Base-by-base conservation (phyloP, 2,113 vertebrate genomes). In the Astatoreochromis straeleni region DNA sequence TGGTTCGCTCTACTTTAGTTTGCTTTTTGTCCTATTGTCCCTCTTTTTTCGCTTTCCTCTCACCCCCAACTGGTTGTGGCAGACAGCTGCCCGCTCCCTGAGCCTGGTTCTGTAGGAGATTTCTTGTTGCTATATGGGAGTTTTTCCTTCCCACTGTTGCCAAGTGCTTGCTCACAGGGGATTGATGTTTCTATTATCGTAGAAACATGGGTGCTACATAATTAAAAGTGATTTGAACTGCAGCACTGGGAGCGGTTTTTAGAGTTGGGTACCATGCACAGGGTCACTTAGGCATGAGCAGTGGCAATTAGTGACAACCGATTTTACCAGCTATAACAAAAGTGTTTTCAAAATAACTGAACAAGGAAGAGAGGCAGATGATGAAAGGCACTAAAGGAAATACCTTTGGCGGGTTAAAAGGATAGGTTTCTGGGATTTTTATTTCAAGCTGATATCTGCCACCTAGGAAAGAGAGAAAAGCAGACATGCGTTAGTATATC, bases 351-450 rank as follows among this genome's bases (percentile, higher is more conserved):
- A 58, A 80, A 40, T 6, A 68, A 53, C n/a, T 21, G 21, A 21
- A 45, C 35, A 55, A 24, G 24, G 14, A 63, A 58, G 2, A 47
- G 38, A 47, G 17, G 42, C 14, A 13, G 31, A 51, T 26, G 16
- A 51, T 51, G 45, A 49, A 70, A 70, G 65, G 14, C 9, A 55
- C 13, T 33, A 51, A 19, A 38, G 16, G 9, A 31, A 81, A 94
- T 97, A 99, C 98, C 98, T 99, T 99, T 91, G 98, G 98, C 7
- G 98, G 98, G 94, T 99, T 99, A 95, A 99, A 99, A 1, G 98
- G 98, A 96, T 99, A 99, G 12, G 98, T 99, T 97, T 99, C 98
- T 94, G 98, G 98, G 91, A 99, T 99, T 98, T 99, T 99, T 91
- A 99, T 99, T 96, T 99, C 98, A 96, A 99, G 96, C 68, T 99